Evolutionary conservation across 2,113 vertebrate species (phyloP).

Genomic region (Nycticebus coucang): DNA sequence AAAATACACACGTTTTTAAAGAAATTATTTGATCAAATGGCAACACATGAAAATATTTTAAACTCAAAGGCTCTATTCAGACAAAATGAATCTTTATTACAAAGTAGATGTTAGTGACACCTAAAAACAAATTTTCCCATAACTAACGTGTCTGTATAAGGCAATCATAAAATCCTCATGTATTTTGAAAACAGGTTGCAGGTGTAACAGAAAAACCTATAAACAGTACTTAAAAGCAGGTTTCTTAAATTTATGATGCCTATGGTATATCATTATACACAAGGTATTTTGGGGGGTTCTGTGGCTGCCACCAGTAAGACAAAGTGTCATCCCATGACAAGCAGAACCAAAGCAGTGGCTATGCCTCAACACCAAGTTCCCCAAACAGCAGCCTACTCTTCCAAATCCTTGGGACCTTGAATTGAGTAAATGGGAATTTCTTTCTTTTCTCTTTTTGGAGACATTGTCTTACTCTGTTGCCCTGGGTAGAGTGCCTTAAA

Average conservation of each 20-base stretch:
- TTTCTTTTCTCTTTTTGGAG: too few relatives aligned
- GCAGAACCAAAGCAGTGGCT: fast-evolving
- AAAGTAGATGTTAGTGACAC: constrained; percentile 20
- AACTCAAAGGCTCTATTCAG: constrained; percentile 15
- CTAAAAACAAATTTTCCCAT: constrained; percentile 11
- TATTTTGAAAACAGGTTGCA: constrained; percentile 47
- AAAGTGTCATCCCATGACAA: neutral
- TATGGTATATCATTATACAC: neutral
- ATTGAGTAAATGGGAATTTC: neutral
- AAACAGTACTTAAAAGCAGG: neutral
- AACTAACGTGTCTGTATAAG: neutral
- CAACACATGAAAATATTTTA: constrained; percentile 52
- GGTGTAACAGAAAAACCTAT: neutral
- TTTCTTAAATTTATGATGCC: constrained; percentile 2
- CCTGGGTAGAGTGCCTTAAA: too few relatives aligned
- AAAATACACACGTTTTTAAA: neutral
- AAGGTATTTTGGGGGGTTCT: neutral
- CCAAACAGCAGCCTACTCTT: neutral
- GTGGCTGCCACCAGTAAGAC: too few relatives aligned
- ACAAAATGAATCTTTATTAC: constrained; percentile 13
- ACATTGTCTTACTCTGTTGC: too few relatives aligned
- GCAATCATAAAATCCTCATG: neutral
- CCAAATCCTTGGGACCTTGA: neutral
- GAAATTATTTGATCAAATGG: constrained; percentile 70
- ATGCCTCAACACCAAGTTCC: fast-evolving